Evolutionary conservation across 2,797 vertebrate species (phyloP).

Genomic region (Anolis apletophallus): DNA sequence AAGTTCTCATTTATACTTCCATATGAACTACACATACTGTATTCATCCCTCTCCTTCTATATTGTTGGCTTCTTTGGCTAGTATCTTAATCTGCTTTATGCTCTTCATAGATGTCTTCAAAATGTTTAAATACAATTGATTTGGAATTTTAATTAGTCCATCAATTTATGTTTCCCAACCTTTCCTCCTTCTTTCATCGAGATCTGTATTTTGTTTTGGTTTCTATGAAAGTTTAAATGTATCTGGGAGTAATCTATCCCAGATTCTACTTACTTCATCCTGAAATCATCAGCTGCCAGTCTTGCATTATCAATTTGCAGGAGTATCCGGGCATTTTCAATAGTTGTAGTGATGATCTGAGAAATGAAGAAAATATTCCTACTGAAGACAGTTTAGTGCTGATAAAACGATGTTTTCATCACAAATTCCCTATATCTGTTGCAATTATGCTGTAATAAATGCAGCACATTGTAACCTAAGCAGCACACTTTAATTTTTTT

Average conservation of each 20-base stretch:
- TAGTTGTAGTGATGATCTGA: conserved; percentile 85
- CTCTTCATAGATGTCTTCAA: background rate
- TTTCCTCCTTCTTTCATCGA: background rate
- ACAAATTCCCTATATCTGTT: background rate
- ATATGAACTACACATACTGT: background rate
- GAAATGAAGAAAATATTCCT: background rate
- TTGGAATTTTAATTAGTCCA: background rate
- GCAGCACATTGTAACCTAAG: background rate
- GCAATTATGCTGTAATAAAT: background rate
- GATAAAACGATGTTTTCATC: background rate
- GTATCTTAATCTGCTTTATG: background rate
- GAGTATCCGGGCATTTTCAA: conserved; percentile 84
- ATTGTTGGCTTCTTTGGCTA: background rate
- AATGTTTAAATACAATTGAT: background rate
- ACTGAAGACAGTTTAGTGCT: background rate
- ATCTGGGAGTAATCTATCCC: accelerated
- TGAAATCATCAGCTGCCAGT: conserved; percentile 93
- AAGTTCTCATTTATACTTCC: too few species aligned
- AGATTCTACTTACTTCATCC: conserved; percentile 83
- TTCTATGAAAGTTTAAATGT: conserved; percentile 4
- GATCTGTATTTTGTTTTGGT: background rate
- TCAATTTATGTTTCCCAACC: background rate
- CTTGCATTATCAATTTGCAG: conserved; percentile 90
- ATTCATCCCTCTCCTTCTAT: background rate
- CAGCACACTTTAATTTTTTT: background rate